Base-by-base conservation (phyloP, 2,113 vertebrate species). In the Platichthys flesus region DNA sequence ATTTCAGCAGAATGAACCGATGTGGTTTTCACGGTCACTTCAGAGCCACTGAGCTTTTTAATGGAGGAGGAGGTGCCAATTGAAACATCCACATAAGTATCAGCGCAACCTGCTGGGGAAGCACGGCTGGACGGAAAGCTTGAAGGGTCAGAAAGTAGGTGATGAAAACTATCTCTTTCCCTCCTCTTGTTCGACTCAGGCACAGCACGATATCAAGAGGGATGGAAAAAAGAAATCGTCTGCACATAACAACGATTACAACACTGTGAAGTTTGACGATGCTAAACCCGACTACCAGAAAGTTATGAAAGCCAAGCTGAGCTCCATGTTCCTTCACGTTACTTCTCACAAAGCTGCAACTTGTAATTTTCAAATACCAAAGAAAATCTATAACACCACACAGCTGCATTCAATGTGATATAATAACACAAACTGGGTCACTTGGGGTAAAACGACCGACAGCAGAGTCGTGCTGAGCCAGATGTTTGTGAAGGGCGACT, bases 131-230 rank as follows among this genome's bases (percentile, higher is more conserved):
- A 31, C 45, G 42, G 67, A 51, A 69, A 57, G 70, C 70, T 67
- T 69, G 54, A 70, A 63, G 79, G 52, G 42, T 40, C 73, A 45
- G 37, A 66, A 83, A 85, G 74, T 77, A 62, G 79, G 71, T 80
- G 68, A 68, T 2, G 15, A 4, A 67, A 69, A 55, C 37, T 47
- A 8, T 59, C 40, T 67, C 37, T 14, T 42, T 26, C 35, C 21
- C 37, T 69, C 35, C 18, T 26, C 7, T 42, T 13, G 9, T 60
- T 69, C 67, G 23, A 74, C 23, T 52, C 47, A 37, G 0, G 42
- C 37, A 18, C 37, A 51, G 23, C 8, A 9, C 47, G 55, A 79
- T 45, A 45, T 58, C 65, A 68, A 28, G 13, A 68, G n/a, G 64
- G 8, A 67, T 9, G 15, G 12, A 42, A 67, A 61, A 71, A 9